Conservation (phyloP, 1,140 invertebrate genomes). For the Hypsibius dujardini region DNA sequence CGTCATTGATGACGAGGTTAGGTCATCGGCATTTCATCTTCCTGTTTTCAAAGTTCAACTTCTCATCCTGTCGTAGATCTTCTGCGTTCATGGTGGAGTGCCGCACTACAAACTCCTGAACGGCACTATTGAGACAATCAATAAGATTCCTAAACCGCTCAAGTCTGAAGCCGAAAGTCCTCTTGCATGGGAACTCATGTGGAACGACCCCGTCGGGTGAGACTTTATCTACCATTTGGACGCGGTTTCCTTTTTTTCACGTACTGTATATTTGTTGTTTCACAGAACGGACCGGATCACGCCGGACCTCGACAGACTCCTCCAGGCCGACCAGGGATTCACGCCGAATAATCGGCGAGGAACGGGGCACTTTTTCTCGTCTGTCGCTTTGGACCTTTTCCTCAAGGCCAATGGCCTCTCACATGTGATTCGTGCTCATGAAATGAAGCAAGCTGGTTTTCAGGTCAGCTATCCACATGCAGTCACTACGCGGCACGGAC, state of each 20-base stretch:
- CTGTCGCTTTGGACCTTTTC: constrained; percentile 46
- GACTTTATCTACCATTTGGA: neutral
- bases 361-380: constrained; percentile 51
- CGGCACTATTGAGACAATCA: constrained; percentile 36
- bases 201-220: constrained; percentile 55
- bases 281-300: constrained; percentile 27
- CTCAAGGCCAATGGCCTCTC: constrained; percentile 43
- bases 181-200: constrained; percentile 55
- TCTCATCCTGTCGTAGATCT: constrained; percentile 37
- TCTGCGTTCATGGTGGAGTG: constrained; percentile 56
- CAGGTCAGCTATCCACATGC: constrained; percentile 36
- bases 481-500: neutral
- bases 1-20: constrained; percentile 47
- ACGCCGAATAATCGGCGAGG: constrained; percentile 46
- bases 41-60: constrained; percentile 9
- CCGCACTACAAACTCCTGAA: constrained; percentile 42
- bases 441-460: constrained; percentile 50
- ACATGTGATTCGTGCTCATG: constrained; percentile 52
- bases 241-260: neutral
- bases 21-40: neutral
- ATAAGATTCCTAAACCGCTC: constrained; percentile 46
- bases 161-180: constrained; percentile 45
- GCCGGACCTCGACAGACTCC: neutral
- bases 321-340: constrained; percentile 40
- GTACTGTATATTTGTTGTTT: constrained; percentile 17